Conservation (phyloP, 2,797 vertebrate species). For the Graptemys geographica region DNA sequence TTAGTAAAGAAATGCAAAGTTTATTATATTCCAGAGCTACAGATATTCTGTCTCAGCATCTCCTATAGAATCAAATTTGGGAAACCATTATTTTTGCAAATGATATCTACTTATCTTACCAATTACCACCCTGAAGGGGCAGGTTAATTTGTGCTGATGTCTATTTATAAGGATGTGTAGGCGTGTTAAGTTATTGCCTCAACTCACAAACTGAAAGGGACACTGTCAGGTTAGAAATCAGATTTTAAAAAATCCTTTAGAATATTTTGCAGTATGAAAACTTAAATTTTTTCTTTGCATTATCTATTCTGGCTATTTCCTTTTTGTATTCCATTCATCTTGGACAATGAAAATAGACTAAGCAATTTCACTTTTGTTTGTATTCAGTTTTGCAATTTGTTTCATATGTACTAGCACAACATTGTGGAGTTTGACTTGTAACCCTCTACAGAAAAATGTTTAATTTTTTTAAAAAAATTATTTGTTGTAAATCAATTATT, state of each 20-base stretch:
- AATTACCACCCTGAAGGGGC: background rate
- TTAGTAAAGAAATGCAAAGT: background rate
- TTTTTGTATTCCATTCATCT: background rate
- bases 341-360: background rate
- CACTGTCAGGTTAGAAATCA: rapidly evolving
- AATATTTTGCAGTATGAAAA: background rate
- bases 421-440: slow-evolving; percentile 4
- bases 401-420: background rate
- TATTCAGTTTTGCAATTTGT: slow-evolving; percentile 6
- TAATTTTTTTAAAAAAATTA: background rate
- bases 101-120: background rate
- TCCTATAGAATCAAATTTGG: background rate
- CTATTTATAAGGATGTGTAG: background rate
- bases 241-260: background rate
- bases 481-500: background rate
- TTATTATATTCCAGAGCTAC: background rate
- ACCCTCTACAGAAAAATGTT: background rate
- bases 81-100: background rate
- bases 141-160: background rate
- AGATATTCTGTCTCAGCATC: background rate
- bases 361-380: background rate
- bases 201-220: slow-evolving; percentile 34
- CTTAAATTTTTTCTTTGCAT: background rate
- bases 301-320: background rate
- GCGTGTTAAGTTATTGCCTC: background rate